These are phyloP conservation scores for Platichthys stellatus DNA, from an alignment of 2,113 vertebrate genomes.

Conservation along the genomic window DNA sequence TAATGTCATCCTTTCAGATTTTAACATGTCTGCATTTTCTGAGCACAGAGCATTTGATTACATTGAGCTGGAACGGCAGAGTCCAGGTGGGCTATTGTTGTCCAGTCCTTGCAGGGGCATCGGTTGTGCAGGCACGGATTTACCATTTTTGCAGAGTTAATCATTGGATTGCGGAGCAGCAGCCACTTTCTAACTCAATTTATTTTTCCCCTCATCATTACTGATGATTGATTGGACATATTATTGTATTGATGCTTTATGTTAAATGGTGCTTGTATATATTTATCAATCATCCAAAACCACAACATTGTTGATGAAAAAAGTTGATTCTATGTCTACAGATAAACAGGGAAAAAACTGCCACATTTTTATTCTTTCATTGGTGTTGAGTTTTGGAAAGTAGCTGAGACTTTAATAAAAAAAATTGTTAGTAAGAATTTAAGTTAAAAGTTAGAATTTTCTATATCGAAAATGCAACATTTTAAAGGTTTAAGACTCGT, in stretches of 20 bases:
- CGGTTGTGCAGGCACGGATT: constrained; percentile 11
- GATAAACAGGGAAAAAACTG: no score
- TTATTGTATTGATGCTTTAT: constrained; percentile 48
- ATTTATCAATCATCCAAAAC: constrained; percentile 48
- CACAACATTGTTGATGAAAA: constrained; percentile 24
- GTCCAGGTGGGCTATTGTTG: constrained; percentile 66
- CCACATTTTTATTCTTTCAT: no score
- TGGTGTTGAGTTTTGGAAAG: no score
- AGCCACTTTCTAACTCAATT: constrained; percentile 51
- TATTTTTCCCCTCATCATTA: constrained; percentile 46
- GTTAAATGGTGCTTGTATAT: constrained; percentile 31
- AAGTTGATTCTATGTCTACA: not conserved
- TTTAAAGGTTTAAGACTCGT: no score
- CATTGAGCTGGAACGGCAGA: constrained; percentile 50
- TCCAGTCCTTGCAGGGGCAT: constrained; percentile 59
- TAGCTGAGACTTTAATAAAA: no score
- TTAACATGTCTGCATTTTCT: constrained; percentile 80
- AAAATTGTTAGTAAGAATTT: no score
- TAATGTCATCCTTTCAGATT: constrained; percentile 80
- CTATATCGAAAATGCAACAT: no score
- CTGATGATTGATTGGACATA: constrained; percentile 51
- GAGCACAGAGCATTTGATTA: constrained; percentile 69
- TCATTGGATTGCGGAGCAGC: constrained; percentile 31
- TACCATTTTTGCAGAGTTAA: constrained; percentile 53
- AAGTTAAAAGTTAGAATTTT: no score